Evolutionary conservation across 2,797 vertebrate genomes (phyloP), one percentile per base, ranked within the genome.

Genomic region (Propithecus perrieri): DNA sequence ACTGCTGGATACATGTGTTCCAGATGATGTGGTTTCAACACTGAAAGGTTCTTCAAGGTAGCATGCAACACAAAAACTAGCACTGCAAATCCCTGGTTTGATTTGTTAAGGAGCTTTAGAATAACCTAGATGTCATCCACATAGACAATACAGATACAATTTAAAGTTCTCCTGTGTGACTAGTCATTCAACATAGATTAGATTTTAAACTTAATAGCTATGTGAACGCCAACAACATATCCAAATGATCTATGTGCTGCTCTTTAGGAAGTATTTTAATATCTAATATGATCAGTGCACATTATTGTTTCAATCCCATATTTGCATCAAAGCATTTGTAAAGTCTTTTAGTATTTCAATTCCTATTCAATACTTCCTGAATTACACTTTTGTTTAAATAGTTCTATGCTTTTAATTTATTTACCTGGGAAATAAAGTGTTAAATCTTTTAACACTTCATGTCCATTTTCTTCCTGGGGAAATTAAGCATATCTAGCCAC

Each of bases 181-280:
- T 91, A 79, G 24, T 84, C 12, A 74, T 88, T 88, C 61, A 72
- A 89, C 72, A 41, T 18, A 80, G n/a, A 74, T 28, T 59, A 80
- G n/a, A 74, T 28, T 65, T 59, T 57, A 92, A 88, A 69, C n/a
- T 85, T 53, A 38, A 18, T 67, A 76, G 30, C 13, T 93, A n/a
- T 81, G 63, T 63, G 12, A 84, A 50, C 76, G 30, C 53, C 30
- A 78, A 94, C 18, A 89, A 38, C 28, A 74, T 43, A 88, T 35
- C 4, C 28, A 72, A 87, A 43, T 11, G 38, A 50, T 72, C 18
- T 41, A 53, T 76, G 46, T 88, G 26, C 33, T 89, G 20, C n/a
- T 86, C 20, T 92, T 48, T 57, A 67, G 48, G 35, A 88, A 90
- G 7, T 63, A 86, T 69, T 94, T 85, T 94, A 48, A 69, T 85